These are phyloP conservation scores for Thryonomys swinderianus DNA, from an alignment of 2,113 vertebrate species.

Conservation along the genomic window DNA sequence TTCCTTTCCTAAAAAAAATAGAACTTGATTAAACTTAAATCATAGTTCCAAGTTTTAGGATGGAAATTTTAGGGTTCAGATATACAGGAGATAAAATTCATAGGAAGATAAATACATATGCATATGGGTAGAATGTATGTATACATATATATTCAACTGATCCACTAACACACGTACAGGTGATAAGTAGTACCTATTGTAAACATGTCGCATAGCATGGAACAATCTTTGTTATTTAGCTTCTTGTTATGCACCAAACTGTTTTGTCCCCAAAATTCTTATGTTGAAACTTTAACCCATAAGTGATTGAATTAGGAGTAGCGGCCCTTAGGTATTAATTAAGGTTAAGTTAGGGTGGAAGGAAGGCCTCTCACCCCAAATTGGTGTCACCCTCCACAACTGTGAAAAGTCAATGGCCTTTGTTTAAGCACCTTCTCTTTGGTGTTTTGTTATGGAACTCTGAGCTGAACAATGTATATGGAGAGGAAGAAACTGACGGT, in stretches of 20 bases:
- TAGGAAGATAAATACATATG: not conserved
- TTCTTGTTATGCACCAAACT: not conserved
- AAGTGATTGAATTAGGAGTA: not conserved
- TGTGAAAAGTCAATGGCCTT: not conserved
- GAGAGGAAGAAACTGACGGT: constrained; percentile 3
- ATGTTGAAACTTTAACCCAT: not conserved
- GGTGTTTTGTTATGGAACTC: not conserved
- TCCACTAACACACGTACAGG: not conserved
- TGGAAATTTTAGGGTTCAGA: not conserved
- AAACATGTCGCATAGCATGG: not conserved
- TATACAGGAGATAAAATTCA: constrained; percentile 15
- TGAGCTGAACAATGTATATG: not conserved
- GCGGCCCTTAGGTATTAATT: not conserved
- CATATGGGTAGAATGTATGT: not conserved
- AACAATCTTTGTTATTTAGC: not conserved
- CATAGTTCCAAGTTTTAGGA: not conserved
- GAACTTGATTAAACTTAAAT: constrained; percentile 62
- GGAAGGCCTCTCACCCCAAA: not conserved
- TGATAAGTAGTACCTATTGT: not conserved
- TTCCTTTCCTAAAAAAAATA: constrained; percentile 52
- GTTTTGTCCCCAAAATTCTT: not conserved
- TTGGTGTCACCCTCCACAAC: not conserved
- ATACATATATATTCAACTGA: not conserved
- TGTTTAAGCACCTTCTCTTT: not conserved
- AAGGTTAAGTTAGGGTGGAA: not conserved